Percentiles rank a stretch among this genome's conserved stretches.
Evolutionary conservation across 2,888 invertebrate genomes (phyloP).

Genomic region (Zhuqinia jingwanae): DNA sequence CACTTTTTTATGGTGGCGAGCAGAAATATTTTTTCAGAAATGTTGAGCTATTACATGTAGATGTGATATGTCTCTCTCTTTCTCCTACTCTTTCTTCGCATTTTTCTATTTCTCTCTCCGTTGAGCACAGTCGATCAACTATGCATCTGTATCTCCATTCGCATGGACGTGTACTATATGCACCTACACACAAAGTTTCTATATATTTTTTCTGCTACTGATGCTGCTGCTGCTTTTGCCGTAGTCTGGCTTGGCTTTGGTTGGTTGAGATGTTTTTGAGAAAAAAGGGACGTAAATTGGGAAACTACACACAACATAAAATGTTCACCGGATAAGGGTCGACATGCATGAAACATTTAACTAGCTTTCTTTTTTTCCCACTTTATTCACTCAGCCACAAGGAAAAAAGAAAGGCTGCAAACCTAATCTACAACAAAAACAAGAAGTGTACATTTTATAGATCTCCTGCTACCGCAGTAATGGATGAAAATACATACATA

Average conservation of each 20-base stretch:
- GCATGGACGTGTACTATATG: background rate
- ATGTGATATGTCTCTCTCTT: too few species aligned
- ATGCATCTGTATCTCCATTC: too few species aligned
- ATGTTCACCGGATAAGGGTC: slow-evolving; percentile 47
- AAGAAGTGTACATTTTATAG: too few species aligned
- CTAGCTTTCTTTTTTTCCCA: slow-evolving; percentile 39
- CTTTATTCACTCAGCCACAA: slow-evolving; percentile 45
- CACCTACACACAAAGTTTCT: background rate
- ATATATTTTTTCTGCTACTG: background rate
- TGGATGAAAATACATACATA: too few species aligned
- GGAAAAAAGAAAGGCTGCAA: background rate
- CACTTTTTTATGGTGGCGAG: too few species aligned
- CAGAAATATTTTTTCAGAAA: slow-evolving; percentile 47
- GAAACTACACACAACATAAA: slow-evolving; percentile 42
- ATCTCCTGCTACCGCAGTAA: too few species aligned
- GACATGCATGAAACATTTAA: slow-evolving; percentile 42
- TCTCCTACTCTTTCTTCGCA: too few species aligned
- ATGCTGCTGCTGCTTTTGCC: background rate
- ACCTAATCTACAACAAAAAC: background rate
- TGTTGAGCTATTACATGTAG: slow-evolving; percentile 12
- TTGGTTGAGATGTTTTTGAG: slow-evolving; percentile 27
- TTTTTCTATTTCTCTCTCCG: too few species aligned
- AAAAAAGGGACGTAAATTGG: slow-evolving; percentile 41
- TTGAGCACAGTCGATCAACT: too few species aligned
- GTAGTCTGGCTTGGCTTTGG: background rate